Evolutionary conservation across 2,113 vertebrate species (phyloP), one percentile per base, ranked within the genome.

Genomic region (Dromaius novaehollandiae): DNA sequence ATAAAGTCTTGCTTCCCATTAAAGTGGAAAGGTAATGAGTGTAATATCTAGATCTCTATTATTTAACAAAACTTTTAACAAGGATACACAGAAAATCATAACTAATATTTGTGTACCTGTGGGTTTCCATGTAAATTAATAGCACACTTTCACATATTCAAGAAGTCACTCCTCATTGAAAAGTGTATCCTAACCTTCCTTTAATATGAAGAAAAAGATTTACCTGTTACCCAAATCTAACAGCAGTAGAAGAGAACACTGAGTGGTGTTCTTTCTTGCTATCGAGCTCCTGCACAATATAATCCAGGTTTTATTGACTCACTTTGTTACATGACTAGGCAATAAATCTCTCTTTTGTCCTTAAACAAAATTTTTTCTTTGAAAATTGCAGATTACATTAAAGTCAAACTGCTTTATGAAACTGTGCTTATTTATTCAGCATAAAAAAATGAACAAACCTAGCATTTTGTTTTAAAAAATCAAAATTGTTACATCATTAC

Each of bases 121-220:
- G 20, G 51, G 58, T 44, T 70, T 69, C 40, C 48, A 56, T 1
- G 34, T 22, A 66, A 81, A 53, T 5, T 19, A 38, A 55, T 2
- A 8, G 17, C 19, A 38, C 0, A 0, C 12, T 65, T 55, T 70
- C 38, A 50, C 13, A 30, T 20, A 13, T 6, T 12, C 8, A 40
- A 44, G 40, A 48, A 74, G 32, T 75, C 38, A 17, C 36, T 69
- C 38, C 42, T 44, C 66, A 32, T n/a, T 22, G 21, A 61, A 56
- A 82, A 50, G 13, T 4, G 22, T 53, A 86, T 56, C 48, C 46
- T 44, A 22, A 50, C 14, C 53, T n/a, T 63, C 74, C 55, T 51
- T 32, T 46, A 53, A 25, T 8, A 14, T 3, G 50, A 80, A 50
- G 13, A 61, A n/a, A 14, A 69, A 65, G 76, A 63, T 38, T 22